Percentiles rank a stretch among this genome's conserved stretches.
Evolutionary conservation across 37 sponge, comb jelly and placozoan genomes (phyloP).

Genomic region (Spongilla lacustris): DNA sequence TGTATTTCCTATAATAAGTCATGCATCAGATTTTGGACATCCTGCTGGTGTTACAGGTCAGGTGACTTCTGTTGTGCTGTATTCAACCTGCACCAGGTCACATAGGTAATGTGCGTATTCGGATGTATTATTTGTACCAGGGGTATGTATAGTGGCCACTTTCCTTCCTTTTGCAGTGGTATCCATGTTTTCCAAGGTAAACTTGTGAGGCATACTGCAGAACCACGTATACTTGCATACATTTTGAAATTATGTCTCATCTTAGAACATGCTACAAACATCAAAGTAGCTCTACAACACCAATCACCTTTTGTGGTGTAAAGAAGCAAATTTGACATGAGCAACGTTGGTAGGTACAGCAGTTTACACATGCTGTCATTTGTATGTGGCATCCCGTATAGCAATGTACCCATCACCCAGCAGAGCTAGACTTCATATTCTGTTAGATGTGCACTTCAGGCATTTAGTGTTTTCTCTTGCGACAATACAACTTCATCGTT

Average conservation of each 20-base stretch:
- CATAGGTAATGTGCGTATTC: not conserved
- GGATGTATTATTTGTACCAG: conserved; percentile 1
- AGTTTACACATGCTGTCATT: too few species aligned
- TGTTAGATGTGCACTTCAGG: too few species aligned
- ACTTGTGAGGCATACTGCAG: not conserved
- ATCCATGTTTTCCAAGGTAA: not conserved
- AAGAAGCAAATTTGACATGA: too few species aligned
- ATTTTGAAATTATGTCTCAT: not conserved
- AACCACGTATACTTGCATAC: not conserved
- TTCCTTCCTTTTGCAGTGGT: not conserved
- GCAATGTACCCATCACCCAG: too few species aligned
- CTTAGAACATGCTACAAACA: not conserved
- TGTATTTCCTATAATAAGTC: too few species aligned
- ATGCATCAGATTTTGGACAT: not conserved
- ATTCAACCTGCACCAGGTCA: not conserved
- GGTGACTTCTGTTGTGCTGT: not conserved
- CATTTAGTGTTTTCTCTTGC: not conserved
- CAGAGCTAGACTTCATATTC: too few species aligned
- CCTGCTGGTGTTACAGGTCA: not conserved
- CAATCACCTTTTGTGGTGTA: not conserved
- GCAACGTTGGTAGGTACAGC: too few species aligned
- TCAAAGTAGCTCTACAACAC: not conserved
- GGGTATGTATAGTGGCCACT: not conserved
- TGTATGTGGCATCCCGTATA: too few species aligned
- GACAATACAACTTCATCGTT: not conserved